Evolutionary conservation across 1,140 invertebrate genomes (phyloP), one percentile per base, ranked within the genome.

Genomic region (Platyura marginata): DNA sequence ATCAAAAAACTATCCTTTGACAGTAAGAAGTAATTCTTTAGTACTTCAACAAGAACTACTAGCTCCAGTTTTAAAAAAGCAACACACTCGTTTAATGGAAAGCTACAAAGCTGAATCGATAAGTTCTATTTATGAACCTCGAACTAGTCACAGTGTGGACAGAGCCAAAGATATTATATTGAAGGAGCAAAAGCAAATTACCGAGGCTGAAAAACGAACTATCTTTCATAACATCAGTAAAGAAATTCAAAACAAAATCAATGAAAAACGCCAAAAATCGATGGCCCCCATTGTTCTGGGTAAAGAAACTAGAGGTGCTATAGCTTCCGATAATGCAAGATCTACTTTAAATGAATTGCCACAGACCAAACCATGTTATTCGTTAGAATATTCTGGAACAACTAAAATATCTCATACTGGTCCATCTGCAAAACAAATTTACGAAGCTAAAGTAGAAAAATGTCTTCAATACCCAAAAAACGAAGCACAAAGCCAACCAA

Each of bases 181-280:
- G 6, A 10, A 15, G 15, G 18, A 21, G 23, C 20, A 23, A 6
- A 36, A 66, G 59, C 52, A 57, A 32, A 57, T 76, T 34, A 67
- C 67, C 40, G 81, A 86, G 62, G 64, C 65, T 18, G 80, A 83
- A 46, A 84, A 84, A 49, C 76, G 74, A 55, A 67, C 69, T 46
- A 61, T 84, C 34, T 84, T 79, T 0, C 68, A 75, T 57, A 74
- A 70, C 5, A 60, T 86, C 3, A 77, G 80, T 42, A 73, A 74
- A 51, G 81, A 84, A 64, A 65, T 82, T 8, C 56, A 81, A 41
- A 71, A 81, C 46, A 70, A 70, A 55, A 66, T 77, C 3, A 59
- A 55, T 44, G 62, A 62, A 51, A 29, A 46, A 45, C 59, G 56
- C 60, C 50, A 59, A 50, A 73, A 68, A 55, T 65, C 59, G 9